Percentiles rank a stretch among this genome's conserved stretches.
phyloP scores from a whole-genome alignment of 2,888 invertebrate genomes.

The Drosophila buzzatii region DNA sequence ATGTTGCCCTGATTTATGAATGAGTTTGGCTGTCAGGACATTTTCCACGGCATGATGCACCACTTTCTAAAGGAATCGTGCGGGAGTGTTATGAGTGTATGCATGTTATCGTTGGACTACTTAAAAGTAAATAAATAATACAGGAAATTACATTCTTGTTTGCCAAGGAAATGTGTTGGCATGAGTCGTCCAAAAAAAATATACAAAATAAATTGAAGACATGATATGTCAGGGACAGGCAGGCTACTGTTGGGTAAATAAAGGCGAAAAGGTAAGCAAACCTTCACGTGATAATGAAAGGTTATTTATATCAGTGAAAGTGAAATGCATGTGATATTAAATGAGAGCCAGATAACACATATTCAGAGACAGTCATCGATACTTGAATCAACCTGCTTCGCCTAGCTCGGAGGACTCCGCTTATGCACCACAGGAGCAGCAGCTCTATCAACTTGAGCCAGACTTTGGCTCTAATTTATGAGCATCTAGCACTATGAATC shows the following conservation, averaged over 20 bases:
- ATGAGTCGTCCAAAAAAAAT: constrained; percentile 52
- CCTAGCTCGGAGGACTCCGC: not conserved
- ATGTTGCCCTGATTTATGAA: constrained; percentile 72
- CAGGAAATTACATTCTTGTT: constrained; percentile 63
- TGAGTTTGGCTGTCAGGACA: constrained; percentile 69
- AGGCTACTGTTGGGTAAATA: constrained; percentile 52
- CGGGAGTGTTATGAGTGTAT: not conserved
- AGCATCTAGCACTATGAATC: constrained; percentile 52
- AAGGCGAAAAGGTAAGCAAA: constrained; percentile 26
- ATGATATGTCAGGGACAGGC: constrained; percentile 58
- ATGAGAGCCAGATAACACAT: not conserved
- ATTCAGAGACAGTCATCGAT: constrained; percentile 8
- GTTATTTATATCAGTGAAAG: constrained; percentile 1
- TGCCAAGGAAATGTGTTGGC: constrained; percentile 37
- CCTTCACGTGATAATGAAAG: constrained; percentile 5
- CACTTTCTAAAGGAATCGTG: constrained; percentile 41
- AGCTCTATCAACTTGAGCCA: constrained; percentile 59
- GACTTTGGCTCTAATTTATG: constrained; percentile 58
- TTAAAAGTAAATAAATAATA: constrained; percentile 74
- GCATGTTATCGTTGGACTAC: constrained; percentile 44
- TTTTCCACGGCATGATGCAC: constrained; percentile 54
- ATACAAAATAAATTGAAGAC: constrained; percentile 29
- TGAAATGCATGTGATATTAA: not conserved
- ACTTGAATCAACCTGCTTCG: not conserved
- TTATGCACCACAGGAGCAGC: constrained; percentile 48